Evolutionary conservation across 2,797 vertebrate species (phyloP).

Genomic region (Alcedo quadribrachys): DNA sequence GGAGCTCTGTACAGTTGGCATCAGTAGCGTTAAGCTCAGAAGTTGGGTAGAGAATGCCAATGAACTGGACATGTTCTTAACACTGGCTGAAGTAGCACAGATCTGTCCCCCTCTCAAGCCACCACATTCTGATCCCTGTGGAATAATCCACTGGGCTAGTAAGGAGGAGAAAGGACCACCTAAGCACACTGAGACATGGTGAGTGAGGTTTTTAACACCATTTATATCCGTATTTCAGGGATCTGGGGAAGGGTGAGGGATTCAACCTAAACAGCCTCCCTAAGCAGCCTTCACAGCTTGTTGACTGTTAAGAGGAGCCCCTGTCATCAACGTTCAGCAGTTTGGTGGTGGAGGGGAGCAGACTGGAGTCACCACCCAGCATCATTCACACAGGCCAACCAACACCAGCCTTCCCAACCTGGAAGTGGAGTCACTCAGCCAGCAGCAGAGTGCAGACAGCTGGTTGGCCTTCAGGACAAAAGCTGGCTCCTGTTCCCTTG

Average conservation of each 20-base stretch:
- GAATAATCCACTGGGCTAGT: not conserved
- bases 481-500: not conserved
- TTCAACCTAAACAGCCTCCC: not conserved
- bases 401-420: not conserved
- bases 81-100: not conserved
- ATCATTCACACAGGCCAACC: not conserved
- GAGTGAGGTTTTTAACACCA: not conserved
- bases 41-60: not conserved
- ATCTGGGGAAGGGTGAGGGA: not conserved
- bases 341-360: not conserved
- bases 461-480: not conserved
- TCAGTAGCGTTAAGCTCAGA: not conserved
- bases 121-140: rapidly evolving
- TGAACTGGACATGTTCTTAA: not conserved
- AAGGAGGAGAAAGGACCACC: not conserved
- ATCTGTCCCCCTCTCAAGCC: not conserved
- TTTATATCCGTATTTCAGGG: not conserved
- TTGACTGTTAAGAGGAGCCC: not conserved
- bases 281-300: not conserved
- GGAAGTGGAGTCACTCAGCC: not conserved
- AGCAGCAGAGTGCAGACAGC: not conserved
- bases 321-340: not conserved
- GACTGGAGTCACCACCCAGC: not conserved
- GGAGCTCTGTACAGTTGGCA: not conserved
- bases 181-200: not conserved